Evolutionary conservation across 2,797 vertebrate species (phyloP).

Genomic region (Malurus leucopterus): DNA sequence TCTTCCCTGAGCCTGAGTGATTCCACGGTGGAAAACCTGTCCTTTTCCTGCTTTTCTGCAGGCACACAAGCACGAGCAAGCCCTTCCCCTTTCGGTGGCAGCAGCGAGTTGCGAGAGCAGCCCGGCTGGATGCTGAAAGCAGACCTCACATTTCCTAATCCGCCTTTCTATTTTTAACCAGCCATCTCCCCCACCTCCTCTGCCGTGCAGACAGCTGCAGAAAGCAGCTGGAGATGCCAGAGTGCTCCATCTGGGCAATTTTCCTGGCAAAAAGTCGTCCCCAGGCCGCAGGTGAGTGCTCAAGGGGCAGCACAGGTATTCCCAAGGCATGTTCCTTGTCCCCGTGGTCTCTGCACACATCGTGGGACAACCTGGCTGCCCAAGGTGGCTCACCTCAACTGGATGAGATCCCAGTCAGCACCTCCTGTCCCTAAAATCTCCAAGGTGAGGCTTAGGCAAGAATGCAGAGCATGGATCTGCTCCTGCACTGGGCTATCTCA

Average conservation of each 20-base stretch:
- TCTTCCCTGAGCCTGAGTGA: too few species aligned
- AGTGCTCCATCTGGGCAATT: not conserved
- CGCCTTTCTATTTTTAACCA: slow-evolving; percentile 14
- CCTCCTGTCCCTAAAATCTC: not conserved
- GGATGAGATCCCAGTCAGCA: not conserved
- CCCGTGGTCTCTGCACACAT: not conserved
- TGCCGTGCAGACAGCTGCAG: slow-evolving; percentile 13
- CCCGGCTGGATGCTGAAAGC: not conserved
- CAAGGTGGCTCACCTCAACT: not conserved
- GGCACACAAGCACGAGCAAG: not conserved
- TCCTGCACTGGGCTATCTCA: not conserved
- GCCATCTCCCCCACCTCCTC: not conserved
- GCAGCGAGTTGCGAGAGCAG: not conserved
- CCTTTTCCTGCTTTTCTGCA: not conserved
- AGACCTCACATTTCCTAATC: not conserved
- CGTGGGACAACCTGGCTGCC: not conserved
- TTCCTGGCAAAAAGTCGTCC: not conserved
- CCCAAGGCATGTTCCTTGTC: not conserved
- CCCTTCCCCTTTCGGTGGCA: slow-evolving; percentile 39
- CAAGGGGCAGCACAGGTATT: not conserved
- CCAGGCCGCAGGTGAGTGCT: not conserved
- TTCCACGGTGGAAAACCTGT: accelerated
- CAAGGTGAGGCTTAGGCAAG: not conserved
- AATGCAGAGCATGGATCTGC: not conserved
- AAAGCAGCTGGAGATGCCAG: not conserved